Percentiles rank a stretch among this genome's conserved stretches.
phyloP scores from a whole-genome alignment of 2,888 invertebrate genomes.

The Pseudococcus longispinus region DNA sequence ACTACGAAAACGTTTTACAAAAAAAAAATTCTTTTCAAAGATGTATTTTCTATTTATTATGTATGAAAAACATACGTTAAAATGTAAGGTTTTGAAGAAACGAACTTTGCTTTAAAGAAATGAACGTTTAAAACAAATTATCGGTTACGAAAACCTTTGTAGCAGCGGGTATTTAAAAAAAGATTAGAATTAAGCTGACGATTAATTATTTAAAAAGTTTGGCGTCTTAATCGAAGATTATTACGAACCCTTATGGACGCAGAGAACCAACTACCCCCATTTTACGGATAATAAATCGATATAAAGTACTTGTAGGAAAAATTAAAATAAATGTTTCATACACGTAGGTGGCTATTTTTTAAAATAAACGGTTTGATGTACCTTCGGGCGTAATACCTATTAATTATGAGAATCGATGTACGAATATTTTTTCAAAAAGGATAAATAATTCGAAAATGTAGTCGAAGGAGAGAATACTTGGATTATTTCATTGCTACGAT shows the following conservation, averaged over 20 bases:
- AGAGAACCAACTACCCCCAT: not conserved
- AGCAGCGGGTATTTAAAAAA: conserved; percentile 31
- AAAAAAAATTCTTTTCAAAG: conserved; percentile 17
- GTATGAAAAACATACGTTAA: conserved; percentile 36
- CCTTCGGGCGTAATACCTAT: too few species aligned
- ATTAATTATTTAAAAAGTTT: conserved; percentile 36
- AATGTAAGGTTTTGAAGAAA: conserved; percentile 30
- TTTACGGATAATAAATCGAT: not conserved
- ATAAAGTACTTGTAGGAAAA: not conserved
- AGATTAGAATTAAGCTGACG: conserved; percentile 28
- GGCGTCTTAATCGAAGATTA: conserved; percentile 16
- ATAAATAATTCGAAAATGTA: too few species aligned
- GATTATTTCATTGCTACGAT: too few species aligned
- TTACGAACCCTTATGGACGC: conserved; percentile 1
- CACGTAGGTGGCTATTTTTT: too few species aligned
- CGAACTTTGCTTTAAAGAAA: conserved; percentile 33
- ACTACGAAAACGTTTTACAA: conserved; percentile 21
- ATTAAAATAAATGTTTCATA: not conserved
- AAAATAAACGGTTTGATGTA: too few species aligned
- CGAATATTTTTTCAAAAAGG: too few species aligned
- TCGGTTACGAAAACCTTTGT: conserved; percentile 39
- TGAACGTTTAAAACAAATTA: conserved; percentile 42
- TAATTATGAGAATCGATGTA: too few species aligned
- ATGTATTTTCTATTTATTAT: conserved; percentile 42
- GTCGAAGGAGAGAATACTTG: too few species aligned